These are phyloP conservation scores for Micromussa lordhowensis DNA, from an alignment of 92 coral and sea anemone genomes.

Conservation along the genomic window DNA sequence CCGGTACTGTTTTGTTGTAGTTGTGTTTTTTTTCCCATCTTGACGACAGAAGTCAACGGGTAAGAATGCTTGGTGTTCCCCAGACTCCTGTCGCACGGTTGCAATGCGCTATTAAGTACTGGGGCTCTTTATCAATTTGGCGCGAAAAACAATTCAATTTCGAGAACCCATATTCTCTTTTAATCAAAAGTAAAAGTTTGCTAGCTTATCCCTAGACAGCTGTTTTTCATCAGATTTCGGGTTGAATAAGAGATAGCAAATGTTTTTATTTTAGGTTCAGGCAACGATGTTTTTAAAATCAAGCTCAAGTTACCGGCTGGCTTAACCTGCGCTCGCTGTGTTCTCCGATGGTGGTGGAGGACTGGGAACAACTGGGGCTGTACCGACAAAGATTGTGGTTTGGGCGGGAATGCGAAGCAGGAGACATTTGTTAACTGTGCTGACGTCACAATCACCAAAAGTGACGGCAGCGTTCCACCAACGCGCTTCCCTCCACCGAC, in stretches of 20 bases:
- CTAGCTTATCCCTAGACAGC: too few relatives aligned
- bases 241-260: too few relatives aligned
- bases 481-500: slow-evolving; percentile 24
- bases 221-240: too few relatives aligned
- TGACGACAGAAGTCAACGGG: neutral
- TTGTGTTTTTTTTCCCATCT: too few relatives aligned
- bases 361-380: slow-evolving; percentile 71
- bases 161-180: too few relatives aligned
- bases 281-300: slow-evolving; percentile 37
- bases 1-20: neutral
- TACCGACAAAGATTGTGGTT: slow-evolving; percentile 39
- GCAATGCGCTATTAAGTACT: too few relatives aligned
- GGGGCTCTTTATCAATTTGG: neutral
- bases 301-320: slow-evolving; percentile 55
- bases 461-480: slow-evolving; percentile 15
- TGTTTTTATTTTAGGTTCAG: neutral
- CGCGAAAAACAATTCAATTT: neutral
- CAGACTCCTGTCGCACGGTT: neutral
- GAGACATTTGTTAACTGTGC: slow-evolving; percentile 76
- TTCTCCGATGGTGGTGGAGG: slow-evolving; percentile 70
- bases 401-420: slow-evolving; percentile 44
- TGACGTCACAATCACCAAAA: slow-evolving; percentile 50
- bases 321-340: slow-evolving; percentile 68
- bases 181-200: too few relatives aligned
- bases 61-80: neutral